Evolutionary conservation across 2,888 invertebrate genomes (phyloP).

Genomic region (Drosophila cognata): DNA sequence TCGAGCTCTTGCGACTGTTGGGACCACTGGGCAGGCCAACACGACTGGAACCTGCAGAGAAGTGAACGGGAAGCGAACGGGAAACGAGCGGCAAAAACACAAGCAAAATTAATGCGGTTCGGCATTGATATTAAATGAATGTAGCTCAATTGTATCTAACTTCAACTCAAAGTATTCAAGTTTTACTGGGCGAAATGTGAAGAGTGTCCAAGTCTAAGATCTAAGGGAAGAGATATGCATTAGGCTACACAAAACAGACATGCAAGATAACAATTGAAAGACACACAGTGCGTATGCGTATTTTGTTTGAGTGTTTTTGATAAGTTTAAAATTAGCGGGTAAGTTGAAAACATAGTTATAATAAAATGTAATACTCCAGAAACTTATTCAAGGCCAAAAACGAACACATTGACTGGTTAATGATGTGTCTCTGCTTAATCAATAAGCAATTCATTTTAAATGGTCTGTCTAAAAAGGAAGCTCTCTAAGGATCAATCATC

Average conservation of each 20-base stretch:
- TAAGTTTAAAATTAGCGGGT: not conserved
- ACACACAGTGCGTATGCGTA: constrained; percentile 25
- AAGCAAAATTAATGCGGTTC: constrained; percentile 10
- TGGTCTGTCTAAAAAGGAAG: not conserved
- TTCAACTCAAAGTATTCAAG: constrained; percentile 64
- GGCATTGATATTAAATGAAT: constrained; percentile 7
- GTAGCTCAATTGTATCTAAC: constrained; percentile 47
- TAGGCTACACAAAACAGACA: constrained; percentile 47
- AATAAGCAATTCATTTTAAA: not conserved
- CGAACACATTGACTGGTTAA: not conserved
- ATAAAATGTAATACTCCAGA: not conserved
- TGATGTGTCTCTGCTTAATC: not conserved
- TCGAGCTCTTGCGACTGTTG: constrained; percentile 87
- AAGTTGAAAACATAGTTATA: not conserved
- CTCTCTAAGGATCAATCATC: not conserved
- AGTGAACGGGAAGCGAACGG: not conserved
- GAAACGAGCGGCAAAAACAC: not conserved
- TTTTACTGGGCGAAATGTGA: constrained; percentile 58
- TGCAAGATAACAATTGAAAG: constrained; percentile 40
- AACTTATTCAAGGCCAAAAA: too few relatives aligned
- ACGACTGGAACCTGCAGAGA: constrained; percentile 83
- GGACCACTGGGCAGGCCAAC: constrained; percentile 82
- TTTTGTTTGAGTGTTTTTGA: not conserved
- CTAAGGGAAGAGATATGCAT: constrained; percentile 22
- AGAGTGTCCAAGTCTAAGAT: constrained; percentile 37